Percentiles rank a stretch among this genome's conserved stretches.
Evolutionary conservation across 2,797 vertebrate species (phyloP).

Genomic region (Columba guinea): DNA sequence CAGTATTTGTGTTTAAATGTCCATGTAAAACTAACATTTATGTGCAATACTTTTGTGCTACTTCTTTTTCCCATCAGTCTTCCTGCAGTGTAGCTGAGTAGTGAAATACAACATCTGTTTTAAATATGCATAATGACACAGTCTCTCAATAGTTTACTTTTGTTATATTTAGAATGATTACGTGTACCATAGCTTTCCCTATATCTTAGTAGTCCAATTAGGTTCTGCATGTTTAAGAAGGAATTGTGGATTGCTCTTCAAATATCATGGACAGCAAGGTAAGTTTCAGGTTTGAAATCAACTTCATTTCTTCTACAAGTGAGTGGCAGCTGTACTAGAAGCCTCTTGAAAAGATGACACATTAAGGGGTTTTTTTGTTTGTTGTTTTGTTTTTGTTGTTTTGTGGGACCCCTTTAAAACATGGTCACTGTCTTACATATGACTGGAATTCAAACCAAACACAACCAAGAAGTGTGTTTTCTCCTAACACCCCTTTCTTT

Average conservation of each 20-base stretch:
- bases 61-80: background rate
- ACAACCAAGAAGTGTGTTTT: background rate
- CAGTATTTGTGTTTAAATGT: background rate
- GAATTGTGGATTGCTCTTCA: background rate
- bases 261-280: background rate
- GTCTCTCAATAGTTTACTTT: background rate
- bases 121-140: background rate
- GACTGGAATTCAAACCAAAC: background rate
- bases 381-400: background rate
- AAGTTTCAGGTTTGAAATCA: background rate
- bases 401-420: background rate
- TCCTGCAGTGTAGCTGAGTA: background rate
- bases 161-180: background rate
- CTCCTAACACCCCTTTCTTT: rapidly evolving
- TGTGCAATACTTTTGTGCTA: background rate
- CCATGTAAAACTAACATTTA: background rate
- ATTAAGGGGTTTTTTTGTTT: background rate
- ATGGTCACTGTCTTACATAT: no score
- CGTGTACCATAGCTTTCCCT: background rate
- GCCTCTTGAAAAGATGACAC: background rate
- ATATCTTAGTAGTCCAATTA: rapidly evolving
- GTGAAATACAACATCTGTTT: background rate
- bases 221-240: background rate
- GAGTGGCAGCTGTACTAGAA: background rate
- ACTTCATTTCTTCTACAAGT: background rate